Evolutionary conservation across 2,888 invertebrate species (phyloP).

Genomic region (Odontocolon sp.): DNA sequence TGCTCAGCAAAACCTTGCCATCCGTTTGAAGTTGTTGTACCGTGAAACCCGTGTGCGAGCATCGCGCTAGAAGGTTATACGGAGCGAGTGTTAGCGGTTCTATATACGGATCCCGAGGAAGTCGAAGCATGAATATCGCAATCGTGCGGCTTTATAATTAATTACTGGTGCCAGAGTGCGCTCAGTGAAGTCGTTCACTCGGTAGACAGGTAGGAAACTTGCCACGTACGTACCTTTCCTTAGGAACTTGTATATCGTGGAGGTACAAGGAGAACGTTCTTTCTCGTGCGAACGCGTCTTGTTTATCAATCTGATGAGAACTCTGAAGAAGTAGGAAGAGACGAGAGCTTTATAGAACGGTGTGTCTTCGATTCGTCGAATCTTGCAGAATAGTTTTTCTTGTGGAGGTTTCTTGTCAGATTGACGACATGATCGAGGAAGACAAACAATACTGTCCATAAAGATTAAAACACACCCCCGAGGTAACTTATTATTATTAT

Average conservation of each 20-base stretch:
- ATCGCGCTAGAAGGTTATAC: constrained; percentile 2
- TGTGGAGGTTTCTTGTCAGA: constrained; percentile 2
- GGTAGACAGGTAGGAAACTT: constrained; percentile 71
- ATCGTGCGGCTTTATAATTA: constrained; percentile 77
- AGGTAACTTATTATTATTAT: background rate
- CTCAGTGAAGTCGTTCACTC: constrained; percentile 75
- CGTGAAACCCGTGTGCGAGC: constrained; percentile 34
- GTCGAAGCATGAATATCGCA: constrained; percentile 74
- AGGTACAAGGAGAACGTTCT: constrained; percentile 10
- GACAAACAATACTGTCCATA: background rate
- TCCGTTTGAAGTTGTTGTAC: constrained; percentile 52
- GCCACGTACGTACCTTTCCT: constrained; percentile 27
- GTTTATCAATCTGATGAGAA: constrained; percentile 70
- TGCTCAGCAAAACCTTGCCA: constrained; percentile 40
- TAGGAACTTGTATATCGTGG: background rate
- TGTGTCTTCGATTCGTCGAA: background rate
- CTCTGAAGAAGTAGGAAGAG: constrained; percentile 14
- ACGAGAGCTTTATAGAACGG: constrained; percentile 4
- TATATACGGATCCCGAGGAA: constrained; percentile 60
- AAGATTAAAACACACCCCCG: constrained; percentile 15
- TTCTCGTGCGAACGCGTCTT: constrained; percentile 70
- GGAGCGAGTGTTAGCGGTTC: constrained; percentile 41
- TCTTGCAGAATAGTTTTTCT: constrained; percentile 2
- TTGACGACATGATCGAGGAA: constrained; percentile 19
- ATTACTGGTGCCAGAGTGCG: constrained; percentile 72